Evolutionary conservation across 1,140 invertebrate species (phyloP).

Genomic region (Cydia amplana): DNA sequence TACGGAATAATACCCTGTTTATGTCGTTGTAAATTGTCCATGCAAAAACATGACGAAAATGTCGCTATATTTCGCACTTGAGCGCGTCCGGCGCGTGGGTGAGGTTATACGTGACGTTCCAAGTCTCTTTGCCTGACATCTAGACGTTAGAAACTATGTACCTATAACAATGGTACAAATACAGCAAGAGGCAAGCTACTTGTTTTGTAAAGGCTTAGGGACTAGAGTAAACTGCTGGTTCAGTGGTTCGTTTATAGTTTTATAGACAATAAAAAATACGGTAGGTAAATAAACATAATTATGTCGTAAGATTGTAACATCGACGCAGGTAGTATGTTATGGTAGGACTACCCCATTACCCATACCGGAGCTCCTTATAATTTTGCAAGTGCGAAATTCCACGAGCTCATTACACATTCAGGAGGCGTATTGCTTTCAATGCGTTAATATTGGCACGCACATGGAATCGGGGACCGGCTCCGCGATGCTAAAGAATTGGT

Average conservation of each 20-base stretch:
- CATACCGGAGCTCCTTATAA: conserved; percentile 26
- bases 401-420: conserved; percentile 52
- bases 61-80: conserved; percentile 28
- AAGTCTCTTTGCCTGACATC: not conserved
- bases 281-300: not conserved
- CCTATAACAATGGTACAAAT: not conserved
- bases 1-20: conserved; percentile 17
- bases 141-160: not conserved
- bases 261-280: no score
- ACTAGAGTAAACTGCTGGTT: no score
- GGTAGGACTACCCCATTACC: conserved; percentile 13
- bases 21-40: conserved; percentile 24
- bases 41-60: conserved; percentile 31
- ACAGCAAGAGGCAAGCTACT: no score
- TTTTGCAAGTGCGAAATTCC: conserved; percentile 28
- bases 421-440: conserved; percentile 55
- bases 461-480: conserved; percentile 58
- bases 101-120: not conserved
- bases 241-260: no score
- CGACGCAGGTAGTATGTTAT: not conserved
- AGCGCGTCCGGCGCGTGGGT: conserved; percentile 11
- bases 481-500: conserved; percentile 57
- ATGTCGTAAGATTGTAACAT: not conserved
- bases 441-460: conserved; percentile 67
- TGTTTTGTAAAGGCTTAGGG: no score